Base-by-base conservation (phyloP, 2,797 vertebrate species). In the Euthynnus affinis region DNA sequence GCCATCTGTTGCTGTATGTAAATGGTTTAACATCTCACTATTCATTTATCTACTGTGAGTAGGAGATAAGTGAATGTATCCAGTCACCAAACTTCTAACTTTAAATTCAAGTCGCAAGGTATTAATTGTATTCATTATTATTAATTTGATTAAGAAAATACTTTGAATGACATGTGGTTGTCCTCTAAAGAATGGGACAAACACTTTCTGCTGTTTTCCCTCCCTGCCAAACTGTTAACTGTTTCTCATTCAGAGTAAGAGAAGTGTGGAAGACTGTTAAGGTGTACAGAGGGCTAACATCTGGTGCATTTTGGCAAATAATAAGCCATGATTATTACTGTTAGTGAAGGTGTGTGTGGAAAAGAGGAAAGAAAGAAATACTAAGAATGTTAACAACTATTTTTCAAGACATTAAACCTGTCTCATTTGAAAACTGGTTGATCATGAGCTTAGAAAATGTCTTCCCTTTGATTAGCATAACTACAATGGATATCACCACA, bases 251-350 rank as follows among this genome's bases (percentile, higher is more conserved):
- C 81, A 82, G 52, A 61, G 82, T 68, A 22, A 78, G 71, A 74
- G 63, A 87, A 59, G 34, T 69, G 69, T 67, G 49, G 29, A 59
- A 81, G 49, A 62, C 68, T 64, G 63, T 74, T 66, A 60, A 71
- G n/a, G 42, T 29, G 80, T 68, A 29, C 44, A 53, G 75, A 40
- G 69, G 59, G 42, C 56, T 20, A 82, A 88, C 91, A 91, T 89
- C 90, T 91, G 90, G 72, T 66, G 58, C 57, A 55, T 76, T 64
- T 82, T 49, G 76, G 69, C 69, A 59, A 83, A 85, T 49, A 71
- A 82, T 56, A 34, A 76, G 56, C 20, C 44, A 49, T 23, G 64
- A 72, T 84, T 74, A 87, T 88, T 81, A 74, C 59, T 72, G 49
- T 52, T 62, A 56, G 65, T 86, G 73, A 82, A 63, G 17, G 51